Evolutionary conservation across 2,113 vertebrate genomes (phyloP).

Genomic region (Otolemur garnettii): DNA sequence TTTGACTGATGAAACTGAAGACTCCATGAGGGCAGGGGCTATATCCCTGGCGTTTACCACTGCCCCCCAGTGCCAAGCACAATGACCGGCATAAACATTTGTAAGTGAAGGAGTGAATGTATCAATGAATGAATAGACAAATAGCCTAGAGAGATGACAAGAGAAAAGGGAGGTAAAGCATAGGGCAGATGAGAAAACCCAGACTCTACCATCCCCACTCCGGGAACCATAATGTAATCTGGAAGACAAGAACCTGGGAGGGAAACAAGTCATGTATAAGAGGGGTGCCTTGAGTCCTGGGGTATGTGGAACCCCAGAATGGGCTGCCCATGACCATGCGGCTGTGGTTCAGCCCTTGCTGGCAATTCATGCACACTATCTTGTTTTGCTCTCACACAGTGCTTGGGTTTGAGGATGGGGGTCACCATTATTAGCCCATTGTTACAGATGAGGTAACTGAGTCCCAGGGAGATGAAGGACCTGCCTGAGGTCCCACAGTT

Average conservation of each 20-base stretch:
- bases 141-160: background rate
- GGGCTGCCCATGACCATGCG: rapidly evolving
- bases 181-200: background rate
- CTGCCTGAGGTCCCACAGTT: background rate
- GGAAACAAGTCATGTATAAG: background rate
- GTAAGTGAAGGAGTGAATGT: background rate
- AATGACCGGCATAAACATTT: background rate
- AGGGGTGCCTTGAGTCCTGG: background rate
- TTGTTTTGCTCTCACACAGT: background rate
- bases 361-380: background rate
- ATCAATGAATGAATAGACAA: background rate
- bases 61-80: background rate
- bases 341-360: no score
- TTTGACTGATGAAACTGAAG: background rate
- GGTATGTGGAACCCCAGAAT: background rate
- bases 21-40: background rate
- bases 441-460: constrained; percentile 32
- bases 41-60: rapidly evolving
- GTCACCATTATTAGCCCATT: background rate
- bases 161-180: background rate
- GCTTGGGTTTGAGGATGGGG: no score
- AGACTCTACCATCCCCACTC: background rate
- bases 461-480: background rate
- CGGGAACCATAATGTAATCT: background rate
- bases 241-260: background rate